phyloP scores from a whole-genome alignment of 1,140 invertebrate species.

The Spodoptera frugiperda region DNA sequence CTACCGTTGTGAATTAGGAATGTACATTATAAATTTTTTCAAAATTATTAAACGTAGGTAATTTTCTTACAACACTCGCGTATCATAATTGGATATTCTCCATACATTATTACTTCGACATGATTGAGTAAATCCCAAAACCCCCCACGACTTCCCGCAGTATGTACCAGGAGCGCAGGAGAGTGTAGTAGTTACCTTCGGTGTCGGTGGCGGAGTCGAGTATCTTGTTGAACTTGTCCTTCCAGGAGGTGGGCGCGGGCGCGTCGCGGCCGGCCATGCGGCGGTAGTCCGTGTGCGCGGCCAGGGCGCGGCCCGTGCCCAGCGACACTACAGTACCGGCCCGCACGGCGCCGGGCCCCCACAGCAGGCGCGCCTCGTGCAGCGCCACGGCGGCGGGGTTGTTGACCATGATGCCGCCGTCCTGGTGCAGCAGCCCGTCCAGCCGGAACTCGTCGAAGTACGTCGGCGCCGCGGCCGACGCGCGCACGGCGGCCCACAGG shows the following conservation, averaged over 20 bases:
- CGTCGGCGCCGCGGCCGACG: conserved; percentile 96
- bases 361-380: conserved; percentile 94
- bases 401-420: conserved; percentile 95
- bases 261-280: conserved; percentile 65
- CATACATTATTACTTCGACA: too few relatives aligned
- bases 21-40: too few relatives aligned
- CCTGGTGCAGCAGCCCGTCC: conserved; percentile 93
- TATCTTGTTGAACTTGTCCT: conserved; percentile 93
- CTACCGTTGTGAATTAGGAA: too few relatives aligned
- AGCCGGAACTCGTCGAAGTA: conserved; percentile 96
- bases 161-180: not conserved
- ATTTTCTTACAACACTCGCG: too few relatives aligned
- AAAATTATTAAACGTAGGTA: too few relatives aligned
- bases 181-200: conserved; percentile 61
- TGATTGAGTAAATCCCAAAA: too few relatives aligned
- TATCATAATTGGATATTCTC: too few relatives aligned
- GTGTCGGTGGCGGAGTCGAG: conserved; percentile 94
- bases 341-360: conserved; percentile 93
- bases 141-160: not conserved
- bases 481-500: conserved; percentile 96
- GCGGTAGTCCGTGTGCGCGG: conserved; percentile 75
- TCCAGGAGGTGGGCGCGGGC: conserved; percentile 87
- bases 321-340: conserved; percentile 94
- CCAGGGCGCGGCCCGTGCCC: conserved; percentile 91
- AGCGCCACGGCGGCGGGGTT: conserved; percentile 96